These are phyloP conservation scores for Temnopleurus reevesii DNA, from an alignment of 53 echinoderm and acorn worm species.

Conservation along the genomic window DNA sequence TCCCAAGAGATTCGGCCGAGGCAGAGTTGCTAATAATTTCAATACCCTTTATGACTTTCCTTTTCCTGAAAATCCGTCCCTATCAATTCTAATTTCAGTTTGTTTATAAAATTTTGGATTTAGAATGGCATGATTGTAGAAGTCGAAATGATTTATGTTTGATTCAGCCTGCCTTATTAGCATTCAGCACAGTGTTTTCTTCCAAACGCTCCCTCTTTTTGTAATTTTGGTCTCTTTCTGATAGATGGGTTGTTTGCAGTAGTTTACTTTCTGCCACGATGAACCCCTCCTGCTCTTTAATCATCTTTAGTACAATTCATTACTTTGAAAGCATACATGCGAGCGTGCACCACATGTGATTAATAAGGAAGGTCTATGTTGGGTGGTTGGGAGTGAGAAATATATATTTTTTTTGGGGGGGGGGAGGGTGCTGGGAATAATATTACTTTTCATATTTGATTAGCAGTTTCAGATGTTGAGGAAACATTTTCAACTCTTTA, in stretches of 20 bases:
- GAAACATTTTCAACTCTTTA: no score
- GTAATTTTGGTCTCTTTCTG: neutral
- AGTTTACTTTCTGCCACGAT: neutral
- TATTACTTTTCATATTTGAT: neutral
- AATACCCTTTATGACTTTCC: no score
- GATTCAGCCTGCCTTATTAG: neutral
- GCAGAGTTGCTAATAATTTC: no score
- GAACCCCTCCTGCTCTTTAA: neutral
- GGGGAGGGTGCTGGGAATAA: neutral
- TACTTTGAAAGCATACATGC: neutral
- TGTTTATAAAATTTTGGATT: no score
- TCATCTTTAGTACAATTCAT: neutral
- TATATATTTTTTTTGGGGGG: no score
- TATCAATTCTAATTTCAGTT: no score
- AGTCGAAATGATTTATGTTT: neutral
- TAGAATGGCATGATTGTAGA: no score
- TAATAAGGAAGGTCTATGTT: no score
- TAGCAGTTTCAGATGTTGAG: neutral
- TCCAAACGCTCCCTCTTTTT: neutral
- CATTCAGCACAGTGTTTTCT: neutral
- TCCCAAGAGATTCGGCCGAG: no score
- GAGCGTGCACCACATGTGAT: no score
- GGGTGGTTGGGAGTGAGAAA: no score
- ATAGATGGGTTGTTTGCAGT: neutral
- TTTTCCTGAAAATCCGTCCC: no score